Conservation (phyloP, 2,888 invertebrate genomes). For the Linyphia triangularis region DNA sequence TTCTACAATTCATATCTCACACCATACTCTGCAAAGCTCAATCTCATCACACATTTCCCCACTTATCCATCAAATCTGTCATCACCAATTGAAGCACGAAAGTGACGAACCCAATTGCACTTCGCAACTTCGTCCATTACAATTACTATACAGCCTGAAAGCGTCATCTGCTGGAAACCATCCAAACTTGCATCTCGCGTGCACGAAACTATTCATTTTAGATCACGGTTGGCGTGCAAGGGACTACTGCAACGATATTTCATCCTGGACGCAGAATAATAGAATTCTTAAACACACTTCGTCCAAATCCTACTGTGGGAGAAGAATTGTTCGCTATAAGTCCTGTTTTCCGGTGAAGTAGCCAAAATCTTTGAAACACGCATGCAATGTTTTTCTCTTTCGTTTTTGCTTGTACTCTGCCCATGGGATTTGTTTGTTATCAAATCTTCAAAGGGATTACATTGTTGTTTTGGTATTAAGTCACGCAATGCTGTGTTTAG, state of each 20-base stretch:
- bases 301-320: not conserved
- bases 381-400: not conserved
- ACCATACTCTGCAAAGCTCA: no score
- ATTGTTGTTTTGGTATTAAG: not conserved
- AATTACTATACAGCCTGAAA: conserved; percentile 1
- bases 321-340: not conserved
- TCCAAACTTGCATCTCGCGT: not conserved
- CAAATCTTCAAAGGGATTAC: not conserved
- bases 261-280: not conserved
- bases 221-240: no score
- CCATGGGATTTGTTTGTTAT: not conserved
- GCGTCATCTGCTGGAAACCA: not conserved
- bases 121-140: not conserved
- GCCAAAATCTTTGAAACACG: not conserved
- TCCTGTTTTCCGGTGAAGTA: not conserved
- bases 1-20: no score
- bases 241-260: not conserved
- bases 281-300: conserved; percentile 25
- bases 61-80: not conserved
- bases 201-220: not conserved
- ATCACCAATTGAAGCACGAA: not conserved
- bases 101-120: not conserved
- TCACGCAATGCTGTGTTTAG: not conserved
- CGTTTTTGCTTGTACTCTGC: not conserved
- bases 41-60: not conserved